phyloP scores from a whole-genome alignment of 2,888 invertebrate genomes.

The Mesoligia furuncula region DNA sequence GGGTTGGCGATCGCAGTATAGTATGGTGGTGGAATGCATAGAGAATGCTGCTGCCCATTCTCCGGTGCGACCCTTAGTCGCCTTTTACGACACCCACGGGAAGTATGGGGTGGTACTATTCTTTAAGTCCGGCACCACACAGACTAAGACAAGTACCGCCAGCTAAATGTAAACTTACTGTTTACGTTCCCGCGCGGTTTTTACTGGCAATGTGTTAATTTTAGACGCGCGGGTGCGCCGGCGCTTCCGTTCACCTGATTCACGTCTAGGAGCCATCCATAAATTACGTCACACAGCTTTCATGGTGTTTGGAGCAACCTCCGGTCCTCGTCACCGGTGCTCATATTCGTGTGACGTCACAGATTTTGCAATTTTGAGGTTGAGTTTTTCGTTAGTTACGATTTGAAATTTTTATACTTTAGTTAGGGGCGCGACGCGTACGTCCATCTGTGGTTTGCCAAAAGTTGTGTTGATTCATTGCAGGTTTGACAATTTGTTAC shows the following conservation, averaged over 20 bases:
- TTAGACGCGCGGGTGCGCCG: constrained; percentile 75
- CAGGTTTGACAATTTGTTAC: too few relatives aligned
- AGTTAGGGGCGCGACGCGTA: neutral
- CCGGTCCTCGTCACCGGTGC: neutral
- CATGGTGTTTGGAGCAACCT: neutral
- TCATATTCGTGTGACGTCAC: neutral
- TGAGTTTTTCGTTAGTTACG: neutral
- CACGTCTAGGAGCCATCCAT: constrained; percentile 52
- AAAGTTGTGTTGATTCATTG: too few relatives aligned
- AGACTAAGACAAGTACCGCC: constrained; percentile 59
- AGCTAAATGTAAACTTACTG: constrained; percentile 69
- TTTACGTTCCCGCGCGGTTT: constrained; percentile 75
- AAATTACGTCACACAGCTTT: neutral
- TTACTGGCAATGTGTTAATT: constrained; percentile 79
- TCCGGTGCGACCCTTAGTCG: too few relatives aligned
- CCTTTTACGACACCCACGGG: too few relatives aligned
- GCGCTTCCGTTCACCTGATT: constrained; percentile 75
- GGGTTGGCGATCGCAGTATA: too few relatives aligned
- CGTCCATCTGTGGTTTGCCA: neutral
- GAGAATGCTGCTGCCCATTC: too few relatives aligned
- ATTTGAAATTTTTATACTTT: neutral
- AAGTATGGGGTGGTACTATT: too few relatives aligned
- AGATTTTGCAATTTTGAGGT: neutral
- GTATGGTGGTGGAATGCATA: too few relatives aligned
- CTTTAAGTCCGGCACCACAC: too few relatives aligned